Percentiles rank a stretch among this genome's conserved stretches.
These are phyloP conservation scores for Brachypalpus laphriformis DNA, from an alignment of 2,888 invertebrate species.

Conservation along the genomic window DNA sequence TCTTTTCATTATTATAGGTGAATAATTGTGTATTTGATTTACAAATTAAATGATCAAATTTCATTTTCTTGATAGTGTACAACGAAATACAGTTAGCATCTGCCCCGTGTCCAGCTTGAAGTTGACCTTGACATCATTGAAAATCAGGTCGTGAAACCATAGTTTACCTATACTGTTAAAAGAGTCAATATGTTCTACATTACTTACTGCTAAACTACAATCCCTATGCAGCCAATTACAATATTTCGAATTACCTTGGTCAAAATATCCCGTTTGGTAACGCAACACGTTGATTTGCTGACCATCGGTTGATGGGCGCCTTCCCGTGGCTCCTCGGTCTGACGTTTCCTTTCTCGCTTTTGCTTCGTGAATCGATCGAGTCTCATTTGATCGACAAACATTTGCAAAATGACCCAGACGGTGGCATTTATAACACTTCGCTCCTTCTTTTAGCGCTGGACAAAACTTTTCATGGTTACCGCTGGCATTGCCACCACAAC, in stretches of 20 bases:
- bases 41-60: neutral
- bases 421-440: no score
- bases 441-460: neutral
- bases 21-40: slow-evolving; percentile 29
- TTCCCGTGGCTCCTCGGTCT: neutral
- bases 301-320: neutral
- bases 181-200: slow-evolving; percentile 19
- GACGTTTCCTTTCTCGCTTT: neutral
- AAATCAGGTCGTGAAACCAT: slow-evolving; percentile 7
- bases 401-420: no score
- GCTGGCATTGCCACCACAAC: slow-evolving; percentile 18
- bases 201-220: slow-evolving; percentile 28
- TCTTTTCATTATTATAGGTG: slow-evolving; percentile 39
- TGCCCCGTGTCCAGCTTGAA: no score
- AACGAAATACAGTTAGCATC: no score
- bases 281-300: slow-evolving; percentile 6
- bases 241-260: no score
- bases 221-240: slow-evolving; percentile 43
- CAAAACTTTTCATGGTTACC: slow-evolving; percentile 26
- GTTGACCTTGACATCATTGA: slow-evolving; percentile 42
- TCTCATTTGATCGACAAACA: no score
- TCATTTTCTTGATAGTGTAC: no score
- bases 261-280: no score
- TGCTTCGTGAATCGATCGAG: no score
- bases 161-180: slow-evolving; percentile 14